phyloP scores from a whole-genome alignment of 2,888 invertebrate species.

The Idaea straminata region DNA sequence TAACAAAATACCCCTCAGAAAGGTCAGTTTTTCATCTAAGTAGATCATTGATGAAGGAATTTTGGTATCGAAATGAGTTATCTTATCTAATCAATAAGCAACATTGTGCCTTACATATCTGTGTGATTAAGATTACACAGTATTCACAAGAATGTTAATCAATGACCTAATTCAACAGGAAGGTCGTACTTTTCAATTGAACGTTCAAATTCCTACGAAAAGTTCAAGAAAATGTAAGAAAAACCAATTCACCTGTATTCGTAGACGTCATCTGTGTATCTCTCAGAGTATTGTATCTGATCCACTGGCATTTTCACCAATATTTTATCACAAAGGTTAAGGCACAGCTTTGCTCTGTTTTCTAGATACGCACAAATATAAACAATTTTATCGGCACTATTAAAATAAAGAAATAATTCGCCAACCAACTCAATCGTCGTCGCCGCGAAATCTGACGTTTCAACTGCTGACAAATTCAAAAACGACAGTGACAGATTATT shows the following conservation, averaged over 20 bases:
- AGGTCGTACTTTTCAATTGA: neutral
- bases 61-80: too few relatives aligned
- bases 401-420: neutral
- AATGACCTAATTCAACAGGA: too few relatives aligned
- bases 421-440: neutral
- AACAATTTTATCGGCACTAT: neutral
- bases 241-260: constrained; percentile 87
- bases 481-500: neutral
- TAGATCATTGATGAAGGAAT: too few relatives aligned
- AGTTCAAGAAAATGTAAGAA: constrained; percentile 5
- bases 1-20: too few relatives aligned
- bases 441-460: neutral
- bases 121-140: too few relatives aligned
- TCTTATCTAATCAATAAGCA: too few relatives aligned
- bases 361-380: neutral
- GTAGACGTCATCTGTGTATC: constrained; percentile 91
- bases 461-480: neutral
- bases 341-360: neutral
- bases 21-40: too few relatives aligned
- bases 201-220: constrained; percentile 7
- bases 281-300: constrained; percentile 95
- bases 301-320: constrained; percentile 81
- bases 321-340: neutral
- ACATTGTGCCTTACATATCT: too few relatives aligned
- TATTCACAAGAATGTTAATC: too few relatives aligned